A percentile compares a stretch with the other conserved stretches of the same genome.
phyloP scores from a whole-genome alignment of 2,797 vertebrate species.

The Dryobates pubescens region DNA sequence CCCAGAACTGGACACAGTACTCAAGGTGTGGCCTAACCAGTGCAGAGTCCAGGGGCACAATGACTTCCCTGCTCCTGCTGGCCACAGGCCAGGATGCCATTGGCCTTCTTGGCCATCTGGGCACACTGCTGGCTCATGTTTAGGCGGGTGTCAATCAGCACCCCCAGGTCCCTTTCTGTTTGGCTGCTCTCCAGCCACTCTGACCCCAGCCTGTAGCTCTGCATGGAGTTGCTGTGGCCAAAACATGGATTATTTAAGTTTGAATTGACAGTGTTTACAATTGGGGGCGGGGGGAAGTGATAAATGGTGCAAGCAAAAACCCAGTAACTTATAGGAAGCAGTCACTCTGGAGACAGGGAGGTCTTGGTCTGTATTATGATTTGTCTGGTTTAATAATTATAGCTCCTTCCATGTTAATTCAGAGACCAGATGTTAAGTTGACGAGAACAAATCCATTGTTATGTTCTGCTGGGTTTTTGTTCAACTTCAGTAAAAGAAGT shows the following conservation, averaged over 20 bases:
- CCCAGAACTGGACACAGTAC: too few species aligned
- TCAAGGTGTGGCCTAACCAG: too few species aligned
- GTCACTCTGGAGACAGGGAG: neutral
- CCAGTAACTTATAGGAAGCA: neutral
- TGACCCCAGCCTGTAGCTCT: too few species aligned
- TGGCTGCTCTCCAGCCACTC: too few species aligned
- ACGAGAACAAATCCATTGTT: conserved; percentile 18
- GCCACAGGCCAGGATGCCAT: too few species aligned
- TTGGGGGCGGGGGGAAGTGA: neutral
- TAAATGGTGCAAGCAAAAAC: neutral
- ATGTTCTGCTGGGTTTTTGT: neutral
- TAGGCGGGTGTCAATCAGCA: too few species aligned
- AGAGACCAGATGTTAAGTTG: conserved; percentile 44
- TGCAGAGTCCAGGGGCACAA: too few species aligned
- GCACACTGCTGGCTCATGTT: too few species aligned
- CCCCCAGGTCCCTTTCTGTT: too few species aligned
- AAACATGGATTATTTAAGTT: neutral
- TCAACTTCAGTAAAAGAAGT: neutral
- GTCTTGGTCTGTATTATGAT: conserved; percentile 24
- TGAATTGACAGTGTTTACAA: neutral
- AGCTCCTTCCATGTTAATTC: neutral
- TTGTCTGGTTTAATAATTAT: conserved; percentile 45
- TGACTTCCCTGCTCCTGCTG: too few species aligned
- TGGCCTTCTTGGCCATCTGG: too few species aligned
- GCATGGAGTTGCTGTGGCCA: too few species aligned